These are phyloP conservation scores for Eugnorisma glareosa DNA, from an alignment of 2,888 invertebrate genomes.

Conservation along the genomic window DNA sequence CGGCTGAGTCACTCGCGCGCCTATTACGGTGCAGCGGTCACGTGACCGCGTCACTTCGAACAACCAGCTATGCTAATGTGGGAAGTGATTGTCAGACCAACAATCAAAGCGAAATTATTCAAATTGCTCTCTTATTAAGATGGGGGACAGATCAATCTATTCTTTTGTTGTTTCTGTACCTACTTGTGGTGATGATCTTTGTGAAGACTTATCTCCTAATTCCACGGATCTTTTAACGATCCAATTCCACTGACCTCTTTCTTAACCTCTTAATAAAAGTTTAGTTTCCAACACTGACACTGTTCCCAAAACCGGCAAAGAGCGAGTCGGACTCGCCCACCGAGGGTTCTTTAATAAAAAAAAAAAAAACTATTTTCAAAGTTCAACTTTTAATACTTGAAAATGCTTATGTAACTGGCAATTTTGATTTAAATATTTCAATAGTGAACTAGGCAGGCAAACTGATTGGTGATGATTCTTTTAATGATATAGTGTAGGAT, in stretches of 20 bases:
- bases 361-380: neutral
- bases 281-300: neutral
- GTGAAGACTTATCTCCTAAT: no score
- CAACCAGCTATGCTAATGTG: constrained; percentile 51
- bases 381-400: neutral
- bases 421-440: neutral
- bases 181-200: neutral
- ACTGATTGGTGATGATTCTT: neutral
- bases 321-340: neutral
- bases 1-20: constrained; percentile 69
- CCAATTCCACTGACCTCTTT: neutral
- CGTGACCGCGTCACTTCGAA: constrained; percentile 50
- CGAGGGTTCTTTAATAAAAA: neutral
- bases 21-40: constrained; percentile 62
- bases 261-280: neutral
- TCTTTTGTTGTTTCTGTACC: constrained; percentile 10
- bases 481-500: neutral
- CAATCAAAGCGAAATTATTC: constrained; percentile 36
- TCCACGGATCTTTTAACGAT: neutral
- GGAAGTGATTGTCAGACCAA: constrained; percentile 46
- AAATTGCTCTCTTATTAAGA: constrained; percentile 11
- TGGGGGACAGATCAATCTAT: constrained; percentile 3
- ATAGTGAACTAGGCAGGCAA: neutral
- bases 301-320: neutral
- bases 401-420: neutral